Conservation (phyloP, 2,113 vertebrate species). For the Bambusicola thoracicus region DNA sequence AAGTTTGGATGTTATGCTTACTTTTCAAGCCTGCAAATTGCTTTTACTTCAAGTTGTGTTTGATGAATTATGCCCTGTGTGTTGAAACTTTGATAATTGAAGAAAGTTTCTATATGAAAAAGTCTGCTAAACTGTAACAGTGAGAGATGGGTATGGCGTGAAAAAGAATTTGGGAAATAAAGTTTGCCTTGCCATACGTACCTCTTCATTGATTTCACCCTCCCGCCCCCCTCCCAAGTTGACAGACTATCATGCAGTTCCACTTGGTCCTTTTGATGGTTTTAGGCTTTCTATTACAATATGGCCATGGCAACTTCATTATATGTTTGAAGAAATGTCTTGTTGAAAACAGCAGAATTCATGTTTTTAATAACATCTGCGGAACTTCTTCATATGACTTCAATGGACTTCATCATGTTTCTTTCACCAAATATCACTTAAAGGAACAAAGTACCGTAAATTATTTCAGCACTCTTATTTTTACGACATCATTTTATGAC, state of each 20-base stretch:
- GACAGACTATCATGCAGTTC: neutral
- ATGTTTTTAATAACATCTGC: neutral
- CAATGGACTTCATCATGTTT: neutral
- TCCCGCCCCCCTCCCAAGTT: neutral
- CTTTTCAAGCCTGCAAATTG: neutral
- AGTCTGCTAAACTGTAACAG: neutral
- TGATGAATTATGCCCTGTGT: neutral
- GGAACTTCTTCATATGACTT: neutral
- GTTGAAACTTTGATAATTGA: neutral
- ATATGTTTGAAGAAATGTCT: neutral
- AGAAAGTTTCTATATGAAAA: neutral
- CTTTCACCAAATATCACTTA: neutral
- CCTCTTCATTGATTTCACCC: neutral
- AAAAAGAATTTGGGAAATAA: neutral
- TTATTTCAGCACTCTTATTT: neutral
- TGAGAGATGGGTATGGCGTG: neutral
- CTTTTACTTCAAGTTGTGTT: neutral
- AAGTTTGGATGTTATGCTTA: neutral
- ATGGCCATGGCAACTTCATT: constrained; percentile 24
- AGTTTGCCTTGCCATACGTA: neutral
- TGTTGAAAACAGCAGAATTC: neutral
- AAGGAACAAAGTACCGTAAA: neutral
- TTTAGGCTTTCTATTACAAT: neutral
- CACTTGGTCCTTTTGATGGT: neutral
- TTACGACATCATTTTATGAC: neutral